Base-by-base conservation (phyloP, 2,888 invertebrate genomes). In the Didymodactylos carnosus region DNA sequence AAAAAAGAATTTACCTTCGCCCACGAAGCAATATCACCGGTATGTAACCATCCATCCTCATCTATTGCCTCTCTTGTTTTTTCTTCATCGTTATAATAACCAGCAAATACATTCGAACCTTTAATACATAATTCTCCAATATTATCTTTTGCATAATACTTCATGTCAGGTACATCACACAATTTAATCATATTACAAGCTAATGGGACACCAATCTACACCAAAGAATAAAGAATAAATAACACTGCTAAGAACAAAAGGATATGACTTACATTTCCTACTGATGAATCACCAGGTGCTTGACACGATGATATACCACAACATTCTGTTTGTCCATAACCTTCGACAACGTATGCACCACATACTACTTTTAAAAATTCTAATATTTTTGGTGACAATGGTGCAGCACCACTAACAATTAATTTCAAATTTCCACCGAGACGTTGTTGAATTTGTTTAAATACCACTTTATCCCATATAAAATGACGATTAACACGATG, bases 371-470 rank as follows among this genome's bases (percentile, higher is more conserved):
- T 88, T 77, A 91, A 88, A 82, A 98, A 97, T 19, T 92, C 93
- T 49, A 95, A 87, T 14, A 97, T 94, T 80, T 91, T 91, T 70
- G 91, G 91, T 69, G 93, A 91, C 72, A 97, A 86, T 0, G 97
- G 97, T 0, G 97, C 97, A 0, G 94, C 94, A 0, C 94, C 95
- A 0, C 93, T 92, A 70, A 95, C 88, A 88, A 95, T 90, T 77
- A 94, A 87, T 77, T 93, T 88, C 71, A 97, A 85, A 75, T 89
- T 87, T 1, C 95, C 95, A 19, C 97, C 97, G 87, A 95, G 89
- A 51, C 90, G 89, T 78, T 91, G 91, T 82, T 94, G 93, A 46
- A 95, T 90, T 85, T 91, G 92, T 81, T 89, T 88, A 85, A 95
- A 94, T 75, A 94, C 89, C 78, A 94, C 81, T 83, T 89, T 90